A percentile compares a stretch with the other conserved stretches of the same genome.
Evolutionary conservation across 2,113 vertebrate genomes (phyloP).

Genomic region (Salvelinus fontinalis): DNA sequence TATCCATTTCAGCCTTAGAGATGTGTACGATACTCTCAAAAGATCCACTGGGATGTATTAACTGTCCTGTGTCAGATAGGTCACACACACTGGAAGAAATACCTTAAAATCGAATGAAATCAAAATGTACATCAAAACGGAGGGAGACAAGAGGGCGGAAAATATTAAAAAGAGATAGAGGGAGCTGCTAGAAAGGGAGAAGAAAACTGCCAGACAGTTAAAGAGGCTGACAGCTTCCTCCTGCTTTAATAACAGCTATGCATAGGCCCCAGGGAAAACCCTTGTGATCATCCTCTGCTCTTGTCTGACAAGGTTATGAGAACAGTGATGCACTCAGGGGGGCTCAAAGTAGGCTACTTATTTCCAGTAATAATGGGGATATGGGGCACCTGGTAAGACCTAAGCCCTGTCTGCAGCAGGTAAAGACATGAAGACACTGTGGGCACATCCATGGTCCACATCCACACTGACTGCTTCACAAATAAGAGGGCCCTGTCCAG

Average conservation of each 20-base stretch:
- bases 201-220: background rate
- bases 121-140: background rate
- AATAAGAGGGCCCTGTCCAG: no score
- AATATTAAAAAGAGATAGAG: background rate
- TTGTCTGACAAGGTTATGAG: background rate
- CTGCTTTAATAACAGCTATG: background rate
- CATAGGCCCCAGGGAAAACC: background rate
- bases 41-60: background rate
- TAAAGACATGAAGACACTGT: no score
- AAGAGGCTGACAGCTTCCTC: background rate
- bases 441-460: no score
- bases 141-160: background rate
- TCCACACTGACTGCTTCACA: no score
- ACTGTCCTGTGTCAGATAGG: background rate
- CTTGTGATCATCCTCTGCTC: background rate
- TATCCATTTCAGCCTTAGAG: background rate
- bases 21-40: background rate
- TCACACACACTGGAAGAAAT: background rate
- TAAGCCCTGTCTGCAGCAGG: no score
- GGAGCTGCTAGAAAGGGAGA: background rate
- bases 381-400: background rate
- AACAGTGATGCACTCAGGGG: background rate
- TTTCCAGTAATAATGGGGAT: background rate
- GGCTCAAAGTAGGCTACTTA: background rate
- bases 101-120: background rate